Percentiles rank a stretch among this genome's conserved stretches.
Conservation (phyloP, 2,888 invertebrate species). For the Alentia gelatinosa region DNA sequence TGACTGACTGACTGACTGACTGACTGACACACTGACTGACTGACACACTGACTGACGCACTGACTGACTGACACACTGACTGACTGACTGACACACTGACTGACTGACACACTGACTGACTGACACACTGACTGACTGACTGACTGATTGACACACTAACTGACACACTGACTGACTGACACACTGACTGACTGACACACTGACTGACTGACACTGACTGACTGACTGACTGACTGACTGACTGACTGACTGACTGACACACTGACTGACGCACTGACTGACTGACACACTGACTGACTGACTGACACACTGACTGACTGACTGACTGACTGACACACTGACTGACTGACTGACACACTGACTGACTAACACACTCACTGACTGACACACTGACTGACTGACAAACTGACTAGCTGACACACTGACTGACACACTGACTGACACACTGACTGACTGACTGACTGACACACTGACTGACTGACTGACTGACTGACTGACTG, state of each 20-base stretch:
- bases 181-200: not conserved
- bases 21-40: not conserved
- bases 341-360: not conserved
- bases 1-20: not conserved
- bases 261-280: not conserved
- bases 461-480: not conserved
- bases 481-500: not conserved
- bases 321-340: not conserved
- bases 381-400: not conserved
- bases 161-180: not conserved
- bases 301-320: not conserved
- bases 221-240: not conserved
- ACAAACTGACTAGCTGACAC: not conserved
- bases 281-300: not conserved
- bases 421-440: not conserved
- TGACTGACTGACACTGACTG: not conserved
- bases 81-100: not conserved
- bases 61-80: not conserved
- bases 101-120: not conserved
- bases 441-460: not conserved
- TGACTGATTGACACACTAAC: not conserved
- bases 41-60: not conserved
- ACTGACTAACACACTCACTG: not conserved
- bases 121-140: not conserved
- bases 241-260: not conserved